Evolutionary conservation across 1,140 invertebrate genomes (phyloP).

Genomic region (Venustaconcha ellipsiformis): DNA sequence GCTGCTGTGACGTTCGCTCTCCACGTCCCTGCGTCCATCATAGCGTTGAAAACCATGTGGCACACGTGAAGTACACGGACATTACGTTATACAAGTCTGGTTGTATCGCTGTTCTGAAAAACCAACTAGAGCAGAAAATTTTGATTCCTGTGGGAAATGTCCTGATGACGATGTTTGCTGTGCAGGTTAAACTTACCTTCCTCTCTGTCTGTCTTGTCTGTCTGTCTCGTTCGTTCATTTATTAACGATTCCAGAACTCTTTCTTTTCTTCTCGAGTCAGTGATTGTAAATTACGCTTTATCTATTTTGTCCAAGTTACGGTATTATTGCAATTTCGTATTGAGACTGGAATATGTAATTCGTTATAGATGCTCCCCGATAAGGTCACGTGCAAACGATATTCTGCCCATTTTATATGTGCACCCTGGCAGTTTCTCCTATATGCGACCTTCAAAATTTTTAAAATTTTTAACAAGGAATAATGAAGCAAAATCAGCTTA

Average conservation of each 20-base stretch:
- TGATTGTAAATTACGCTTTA: too few species aligned
- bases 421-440: too few species aligned
- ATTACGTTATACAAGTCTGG: constrained; percentile 18
- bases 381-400: too few species aligned
- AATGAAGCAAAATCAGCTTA: too few species aligned
- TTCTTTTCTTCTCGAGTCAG: neutral
- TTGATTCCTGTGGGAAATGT: constrained; percentile 11
- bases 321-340: too few species aligned
- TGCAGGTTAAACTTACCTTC: constrained; percentile 11
- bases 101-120: constrained; percentile 12
- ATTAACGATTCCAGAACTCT: neutral
- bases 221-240: neutral
- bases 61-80: neutral
- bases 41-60: neutral
- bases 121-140: constrained; percentile 12
- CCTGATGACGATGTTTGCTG: constrained; percentile 12
- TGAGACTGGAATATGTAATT: too few species aligned
- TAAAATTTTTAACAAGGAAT: too few species aligned
- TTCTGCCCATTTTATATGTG: too few species aligned
- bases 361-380: too few species aligned
- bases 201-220: neutral
- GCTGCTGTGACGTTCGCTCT: constrained; percentile 20
- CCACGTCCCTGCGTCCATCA: constrained; percentile 14
- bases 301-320: too few species aligned
- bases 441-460: too few species aligned